These are phyloP conservation scores for Trematocara nigrifrons DNA, from an alignment of 2,113 vertebrate genomes.

Conservation along the genomic window DNA sequence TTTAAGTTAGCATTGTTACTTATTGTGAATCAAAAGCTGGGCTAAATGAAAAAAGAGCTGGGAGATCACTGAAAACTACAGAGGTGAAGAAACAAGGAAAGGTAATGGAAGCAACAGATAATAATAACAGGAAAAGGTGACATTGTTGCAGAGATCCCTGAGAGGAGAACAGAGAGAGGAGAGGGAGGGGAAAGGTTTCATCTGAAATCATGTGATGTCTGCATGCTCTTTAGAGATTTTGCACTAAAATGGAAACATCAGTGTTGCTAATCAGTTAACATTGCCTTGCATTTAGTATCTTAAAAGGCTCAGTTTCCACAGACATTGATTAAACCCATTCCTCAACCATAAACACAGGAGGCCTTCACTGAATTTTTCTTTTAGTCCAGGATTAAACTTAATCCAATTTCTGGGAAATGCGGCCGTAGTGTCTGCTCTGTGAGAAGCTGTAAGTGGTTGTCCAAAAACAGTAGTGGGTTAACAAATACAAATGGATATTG, in stretches of 20 bases:
- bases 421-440: background rate
- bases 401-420: background rate
- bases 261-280: background rate
- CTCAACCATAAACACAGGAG: background rate
- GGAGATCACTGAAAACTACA: background rate
- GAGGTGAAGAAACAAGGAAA: background rate
- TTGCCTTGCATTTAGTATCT: background rate
- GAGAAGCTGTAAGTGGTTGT: background rate
- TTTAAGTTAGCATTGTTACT: background rate
- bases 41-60: background rate
- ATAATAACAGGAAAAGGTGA: conserved; percentile 3
- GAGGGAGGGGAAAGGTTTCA: background rate
- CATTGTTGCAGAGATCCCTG: conserved; percentile 15
- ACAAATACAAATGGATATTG: background rate
- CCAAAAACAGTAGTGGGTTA: background rate
- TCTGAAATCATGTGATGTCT: background rate
- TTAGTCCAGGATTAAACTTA: background rate
- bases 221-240: background rate
- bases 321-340: background rate
- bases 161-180: background rate
- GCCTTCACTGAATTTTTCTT: background rate
- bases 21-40: background rate
- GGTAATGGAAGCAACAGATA: background rate
- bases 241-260: background rate
- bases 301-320: background rate